Conservation (phyloP, 2,888 invertebrate species). For the Cryptophagus acutangulus region DNA sequence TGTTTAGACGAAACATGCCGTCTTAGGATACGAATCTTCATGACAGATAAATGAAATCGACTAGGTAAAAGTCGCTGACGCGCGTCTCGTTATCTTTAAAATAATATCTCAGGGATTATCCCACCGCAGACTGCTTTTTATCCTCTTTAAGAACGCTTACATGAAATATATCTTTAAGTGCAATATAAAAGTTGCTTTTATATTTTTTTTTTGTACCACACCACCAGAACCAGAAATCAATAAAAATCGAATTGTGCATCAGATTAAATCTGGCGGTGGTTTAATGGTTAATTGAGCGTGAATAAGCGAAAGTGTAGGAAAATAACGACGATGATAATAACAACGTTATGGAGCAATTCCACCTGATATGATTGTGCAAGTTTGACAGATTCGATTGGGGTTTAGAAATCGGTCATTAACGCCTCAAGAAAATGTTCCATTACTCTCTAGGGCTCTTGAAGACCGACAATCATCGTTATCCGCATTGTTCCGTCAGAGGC, state of each 20-base stretch:
- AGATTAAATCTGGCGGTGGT: too few species aligned
- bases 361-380: constrained; percentile 40
- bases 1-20: constrained; percentile 4
- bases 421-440: constrained; percentile 45
- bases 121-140: constrained; percentile 19
- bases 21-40: constrained; percentile 2
- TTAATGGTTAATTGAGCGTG: constrained; percentile 1
- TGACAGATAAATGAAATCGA: constrained; percentile 18
- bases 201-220: too few species aligned
- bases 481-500: constrained; percentile 40
- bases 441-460: constrained; percentile 42
- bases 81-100: constrained; percentile 19
- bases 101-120: constrained; percentile 22
- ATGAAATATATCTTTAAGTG: too few species aligned
- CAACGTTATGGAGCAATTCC: constrained; percentile 32
- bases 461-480: constrained; percentile 48
- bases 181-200: too few species aligned
- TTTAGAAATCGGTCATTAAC: constrained; percentile 43
- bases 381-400: constrained; percentile 41
- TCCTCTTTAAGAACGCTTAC: too few species aligned
- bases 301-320: constrained; percentile 1
- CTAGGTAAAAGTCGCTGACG: constrained; percentile 18
- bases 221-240: too few species aligned
- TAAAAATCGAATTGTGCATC: too few species aligned
- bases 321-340: constrained; percentile 26